phyloP scores from a whole-genome alignment of 2,888 invertebrate species.

The Argyresthia albistria region DNA sequence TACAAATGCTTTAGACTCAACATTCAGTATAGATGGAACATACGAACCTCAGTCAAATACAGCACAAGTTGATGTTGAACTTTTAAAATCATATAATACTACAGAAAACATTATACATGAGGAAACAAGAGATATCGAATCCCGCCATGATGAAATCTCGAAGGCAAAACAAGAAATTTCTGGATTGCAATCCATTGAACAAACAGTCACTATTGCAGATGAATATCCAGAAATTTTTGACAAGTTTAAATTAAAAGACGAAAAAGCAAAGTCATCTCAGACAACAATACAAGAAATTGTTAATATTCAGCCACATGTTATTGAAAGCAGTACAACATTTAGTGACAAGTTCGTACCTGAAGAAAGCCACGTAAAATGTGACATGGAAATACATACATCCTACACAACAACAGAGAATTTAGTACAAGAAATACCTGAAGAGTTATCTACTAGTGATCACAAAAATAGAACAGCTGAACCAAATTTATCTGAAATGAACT shows the following conservation, averaged over 20 bases:
- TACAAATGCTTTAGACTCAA: slow-evolving; percentile 4
- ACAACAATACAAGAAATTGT: slow-evolving; percentile 28
- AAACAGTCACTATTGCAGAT: slow-evolving; percentile 17
- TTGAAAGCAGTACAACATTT: slow-evolving; percentile 29
- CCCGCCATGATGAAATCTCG: slow-evolving; percentile 8
- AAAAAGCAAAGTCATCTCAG: slow-evolving; percentile 26
- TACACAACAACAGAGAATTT: slow-evolving; percentile 35
- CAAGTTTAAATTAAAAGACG: slow-evolving; percentile 23
- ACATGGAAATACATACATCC: slow-evolving; percentile 34
- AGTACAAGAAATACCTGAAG: slow-evolving; percentile 25
- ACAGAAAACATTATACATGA: slow-evolving; percentile 23
- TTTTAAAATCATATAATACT: slow-evolving; percentile 7
- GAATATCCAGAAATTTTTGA: slow-evolving; percentile 19
- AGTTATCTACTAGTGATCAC: slow-evolving; percentile 14
- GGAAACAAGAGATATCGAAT: slow-evolving; percentile 36
- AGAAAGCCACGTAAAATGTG: slow-evolving; percentile 20
- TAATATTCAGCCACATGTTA: slow-evolving; percentile 27
- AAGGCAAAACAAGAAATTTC: background rate
- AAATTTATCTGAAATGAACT: too few species aligned
- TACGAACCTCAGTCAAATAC: slow-evolving; percentile 4
- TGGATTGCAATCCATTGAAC: background rate
- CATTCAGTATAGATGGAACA: slow-evolving; percentile 6
- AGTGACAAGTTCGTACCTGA: slow-evolving; percentile 18
- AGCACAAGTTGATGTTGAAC: slow-evolving; percentile 9
- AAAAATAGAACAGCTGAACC: too few species aligned